Conservation (phyloP, 53 echinoderm and acorn worm species). For the Antedon mediterranea region DNA sequence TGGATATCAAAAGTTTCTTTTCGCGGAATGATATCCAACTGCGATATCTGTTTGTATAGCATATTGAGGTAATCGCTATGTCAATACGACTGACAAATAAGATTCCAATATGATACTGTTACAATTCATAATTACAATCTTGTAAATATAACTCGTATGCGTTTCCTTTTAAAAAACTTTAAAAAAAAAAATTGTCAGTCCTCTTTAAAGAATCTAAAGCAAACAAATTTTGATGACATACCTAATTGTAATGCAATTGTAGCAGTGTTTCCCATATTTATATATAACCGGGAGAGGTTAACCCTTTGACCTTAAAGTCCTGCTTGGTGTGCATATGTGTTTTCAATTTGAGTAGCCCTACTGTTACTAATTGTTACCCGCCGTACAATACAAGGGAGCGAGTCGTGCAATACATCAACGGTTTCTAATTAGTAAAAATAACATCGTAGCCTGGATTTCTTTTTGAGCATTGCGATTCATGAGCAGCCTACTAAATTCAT, state of each 20-base stretch:
- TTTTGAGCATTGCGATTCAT: slow-evolving; percentile 7
- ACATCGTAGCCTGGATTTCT: slow-evolving; percentile 31
- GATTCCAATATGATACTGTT: slow-evolving; percentile 29
- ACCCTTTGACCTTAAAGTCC: slow-evolving; percentile 5
- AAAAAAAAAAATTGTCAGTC: too few species aligned
- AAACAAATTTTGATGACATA: too few species aligned
- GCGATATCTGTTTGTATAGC: slow-evolving; percentile 62
- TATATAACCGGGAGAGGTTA: not conserved
- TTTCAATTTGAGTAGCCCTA: slow-evolving; percentile 20
- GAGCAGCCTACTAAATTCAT: not conserved
- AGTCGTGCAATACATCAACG: slow-evolving; percentile 29
- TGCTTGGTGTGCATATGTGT: slow-evolving; percentile 17
- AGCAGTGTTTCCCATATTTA: not conserved
- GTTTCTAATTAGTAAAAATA: slow-evolving; percentile 57
- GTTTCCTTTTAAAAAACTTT: too few species aligned
- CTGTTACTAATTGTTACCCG: slow-evolving; percentile 31
- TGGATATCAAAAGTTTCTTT: not conserved
- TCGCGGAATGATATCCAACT: slow-evolving; percentile 27
- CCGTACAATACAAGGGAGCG: slow-evolving; percentile 10
- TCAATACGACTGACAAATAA: slow-evolving; percentile 76
- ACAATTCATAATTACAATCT: not conserved
- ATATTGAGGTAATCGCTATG: slow-evolving; percentile 69
- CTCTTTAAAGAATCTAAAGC: too few species aligned
- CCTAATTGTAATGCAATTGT: too few species aligned
- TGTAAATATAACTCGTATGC: not conserved